These are phyloP conservation scores for Cryptus viduatorius DNA, from an alignment of 2,888 invertebrate genomes.

Conservation along the genomic window DNA sequence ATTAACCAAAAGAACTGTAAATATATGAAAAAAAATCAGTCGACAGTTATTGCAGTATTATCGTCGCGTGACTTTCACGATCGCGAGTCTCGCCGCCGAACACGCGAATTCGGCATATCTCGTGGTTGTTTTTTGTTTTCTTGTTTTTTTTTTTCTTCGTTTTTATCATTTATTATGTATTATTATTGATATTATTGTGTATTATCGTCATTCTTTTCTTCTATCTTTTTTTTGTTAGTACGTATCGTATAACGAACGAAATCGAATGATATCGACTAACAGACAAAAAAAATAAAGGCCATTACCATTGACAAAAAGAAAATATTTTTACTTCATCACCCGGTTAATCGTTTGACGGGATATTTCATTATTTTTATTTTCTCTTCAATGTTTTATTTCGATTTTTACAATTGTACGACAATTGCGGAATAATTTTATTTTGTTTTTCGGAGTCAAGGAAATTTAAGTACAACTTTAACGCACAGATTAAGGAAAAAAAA, in stretches of 20 bases:
- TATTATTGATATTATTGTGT: conserved; percentile 23
- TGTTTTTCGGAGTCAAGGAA: not conserved
- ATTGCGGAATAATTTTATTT: not conserved
- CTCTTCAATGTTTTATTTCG: too few species aligned
- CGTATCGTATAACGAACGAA: conserved; percentile 46
- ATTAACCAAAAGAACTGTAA: conserved; percentile 60
- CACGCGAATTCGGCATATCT: conserved; percentile 31
- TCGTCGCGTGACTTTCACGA: conserved; percentile 45
- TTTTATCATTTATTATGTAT: conserved; percentile 27
- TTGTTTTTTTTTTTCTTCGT: conserved; percentile 26
- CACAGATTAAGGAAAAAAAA: conserved; percentile 29
- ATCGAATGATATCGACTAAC: conserved; percentile 59
- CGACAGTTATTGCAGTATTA: conserved; percentile 67
- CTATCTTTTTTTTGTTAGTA: conserved; percentile 54
- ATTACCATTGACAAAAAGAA: conserved; percentile 55
- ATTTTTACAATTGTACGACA: not conserved
- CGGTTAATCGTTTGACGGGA: not conserved
- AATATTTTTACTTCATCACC: conserved; percentile 25
- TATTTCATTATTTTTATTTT: not conserved
- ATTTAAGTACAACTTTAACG: conserved; percentile 11
- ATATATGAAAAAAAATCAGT: conserved; percentile 61
- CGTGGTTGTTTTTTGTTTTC: conserved; percentile 36
- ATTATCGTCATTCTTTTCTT: conserved; percentile 47
- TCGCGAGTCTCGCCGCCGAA: conserved; percentile 51
- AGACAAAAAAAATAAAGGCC: conserved; percentile 63